Base-by-base conservation (phyloP, 2,888 invertebrate genomes). In the Hyppa rectilinea region DNA sequence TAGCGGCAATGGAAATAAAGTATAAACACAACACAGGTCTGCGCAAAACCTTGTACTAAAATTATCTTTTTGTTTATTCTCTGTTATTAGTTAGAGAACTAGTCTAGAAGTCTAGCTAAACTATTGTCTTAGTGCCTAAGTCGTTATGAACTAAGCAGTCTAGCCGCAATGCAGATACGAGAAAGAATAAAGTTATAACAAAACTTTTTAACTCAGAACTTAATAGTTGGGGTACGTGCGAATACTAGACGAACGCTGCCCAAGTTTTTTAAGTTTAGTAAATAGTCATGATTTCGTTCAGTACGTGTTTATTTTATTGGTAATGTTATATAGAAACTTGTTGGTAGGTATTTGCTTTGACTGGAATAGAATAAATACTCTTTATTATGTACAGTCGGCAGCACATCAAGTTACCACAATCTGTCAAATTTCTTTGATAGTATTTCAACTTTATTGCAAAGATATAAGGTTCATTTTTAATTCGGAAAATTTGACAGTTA, bases 81-180 rank as follows among this genome's bases (percentile, higher is more conserved):
- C 60, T 60, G 60, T 26, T 62, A 5, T 34, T 55, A 17, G 0
- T 7, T 14, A 20, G 14, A 23, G n/a, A 52, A 47, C 20, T 10
- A 26, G 3, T 34, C n/a, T n/a, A n/a, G n/a, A n/a, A n/a, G n/a
- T n/a, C n/a, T 34, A 43, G 14, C 40, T 45, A 31, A 52, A 20
- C 23, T 40, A 43, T 34, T 77, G 47, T 40, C 12, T 47, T 40
- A 59, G 12, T 40, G 17, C 26, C 29, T 9, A 47, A 43, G 61
- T 36, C 9, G 43, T 14, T 26, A 26, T 14, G 31, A 7, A 62
- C 34, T n/a, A n/a, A n/a, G n/a, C n/a, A 50, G 56, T 47, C 26
- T 50, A 61, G 23, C 71, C 78, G 78, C 79, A 79, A 72, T 82
- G 79, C 79, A 82, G 79, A 79, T 79, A 67, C 45, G 62, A 53